Base-by-base conservation (phyloP, 2,888 invertebrate genomes). In the Leptinotarsa peninsularis region DNA sequence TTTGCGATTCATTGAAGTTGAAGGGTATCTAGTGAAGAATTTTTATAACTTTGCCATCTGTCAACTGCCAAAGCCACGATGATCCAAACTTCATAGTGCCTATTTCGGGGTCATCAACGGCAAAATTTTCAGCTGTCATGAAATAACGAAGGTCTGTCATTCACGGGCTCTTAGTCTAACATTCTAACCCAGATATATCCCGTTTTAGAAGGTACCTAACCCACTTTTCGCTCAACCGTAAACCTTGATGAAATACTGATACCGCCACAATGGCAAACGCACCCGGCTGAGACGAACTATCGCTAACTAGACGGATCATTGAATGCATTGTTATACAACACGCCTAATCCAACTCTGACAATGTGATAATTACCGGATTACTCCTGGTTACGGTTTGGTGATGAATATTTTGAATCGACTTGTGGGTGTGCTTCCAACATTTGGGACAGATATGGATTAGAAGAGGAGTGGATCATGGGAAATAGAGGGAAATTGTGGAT, bases 231-330 rank as follows among this genome's bases (percentile, higher is more conserved):
- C 43, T 43, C 43, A 3, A 10, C 43, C 54, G 14, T 58, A 13
- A 58, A 58, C 15, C 17, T 7, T 17, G 13, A 63, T 63, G 63
- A 63, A 33, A 63, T 63, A 63, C 33, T 43, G 63, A 63, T n/a
- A 63, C n/a, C 5, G 63, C 63, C 58, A 50, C 54, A 56, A 70
- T 66, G 27, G 52, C 72, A 21, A 63, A 73, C 49, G 21, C 80
- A 76, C 18, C 74, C 72, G 76, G 76, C 78, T 77, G 80, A 76
- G 78, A 78, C 79, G 72, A 71, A 77, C 78, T 71, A 79, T 79
- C 80, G 74, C 71, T 76, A 78, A 78, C 80, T 77, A 76, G 77
- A 78, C 74, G 78, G 78, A 79, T 78, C 79, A 80, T 79, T 79
- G 79, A 80, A 74, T 76, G 74, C 77, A 77, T 81, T 81, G 79